Base-by-base conservation (phyloP, 1,140 invertebrate species). In the Pseudomyrmex sp. region DNA sequence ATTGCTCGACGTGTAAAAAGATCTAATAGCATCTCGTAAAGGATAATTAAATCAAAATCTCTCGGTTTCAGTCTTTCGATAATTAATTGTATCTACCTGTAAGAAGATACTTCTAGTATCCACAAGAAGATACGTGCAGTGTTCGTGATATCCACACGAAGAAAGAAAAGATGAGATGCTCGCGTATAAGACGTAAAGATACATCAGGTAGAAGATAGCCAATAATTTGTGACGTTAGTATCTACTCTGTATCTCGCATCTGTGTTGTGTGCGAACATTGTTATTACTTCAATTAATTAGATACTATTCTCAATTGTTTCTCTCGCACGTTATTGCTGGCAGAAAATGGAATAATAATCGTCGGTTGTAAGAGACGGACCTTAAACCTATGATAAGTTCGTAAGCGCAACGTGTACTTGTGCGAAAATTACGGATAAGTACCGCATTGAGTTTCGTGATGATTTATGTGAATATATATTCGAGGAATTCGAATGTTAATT, bases 281-380 rank as follows among this genome's bases (percentile, higher is more conserved):
- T 56, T 65, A 75, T 83, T 83, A 76, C 62, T 56, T 83, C 59
- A 8, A 56, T 63, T 75, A 75, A 65, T 83, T 58, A 63, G 15
- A 52, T 23, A 56, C 20, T 20, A 52, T 9, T 69, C 20, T 58
- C 10, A 18, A 68, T 9, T 15, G 18, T 68, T 68, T 18, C 62
- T 68, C 48, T 68, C 48, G 8, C n/a, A 59, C 35, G n/a, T 68
- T 79, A 58, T 18, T 26, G 15, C 5, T 0, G 44, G 2, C 12
- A 58, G 15, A 58, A 35, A 70, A 26, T 70, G 20, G 20, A 58
- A 70, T 50, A 79, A 79, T 59, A 79, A 58, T 79, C 35, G n/a
- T 48, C 7, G 2, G 7, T 56, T 46, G 26, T 15, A 10, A 23
- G n/a, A 18, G 20, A 56, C 18, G 15, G 10, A 18, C 26, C 26